Evolutionary conservation across 2,797 vertebrate genomes (phyloP).

Genomic region (Typhlichthys subterraneus): DNA sequence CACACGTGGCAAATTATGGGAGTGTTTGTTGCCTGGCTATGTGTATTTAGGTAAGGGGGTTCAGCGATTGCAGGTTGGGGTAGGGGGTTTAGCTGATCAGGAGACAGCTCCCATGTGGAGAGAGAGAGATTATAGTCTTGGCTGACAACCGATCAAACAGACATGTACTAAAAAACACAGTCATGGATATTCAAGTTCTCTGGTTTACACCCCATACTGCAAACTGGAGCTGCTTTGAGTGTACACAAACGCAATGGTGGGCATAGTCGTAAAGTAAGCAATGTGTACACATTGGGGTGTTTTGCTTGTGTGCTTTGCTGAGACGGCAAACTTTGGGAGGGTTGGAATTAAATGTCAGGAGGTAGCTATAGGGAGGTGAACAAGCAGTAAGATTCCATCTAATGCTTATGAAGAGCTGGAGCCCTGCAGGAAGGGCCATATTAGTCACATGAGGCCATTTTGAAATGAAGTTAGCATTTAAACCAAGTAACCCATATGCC

Average conservation of each 20-base stretch:
- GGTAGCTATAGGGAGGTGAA: conserved; percentile 20
- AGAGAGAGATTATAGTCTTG: conserved; percentile 31
- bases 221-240: conserved; percentile 32
- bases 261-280: conserved; percentile 35
- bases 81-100: conserved; percentile 13
- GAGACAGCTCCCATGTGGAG: conserved; percentile 19
- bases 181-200: conserved; percentile 29
- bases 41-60: not conserved
- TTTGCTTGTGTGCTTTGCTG: conserved; percentile 18
- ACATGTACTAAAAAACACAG: conserved; percentile 31
- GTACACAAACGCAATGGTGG: conserved; percentile 20
- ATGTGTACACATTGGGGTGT: not conserved
- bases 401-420: conserved; percentile 33
- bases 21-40: not conserved
- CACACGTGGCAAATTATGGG: conserved; percentile 27
- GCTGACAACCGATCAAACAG: conserved; percentile 35
- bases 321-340: conserved; percentile 20
- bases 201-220: conserved; percentile 24
- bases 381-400: conserved; percentile 35
- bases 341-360: conserved; percentile 34
- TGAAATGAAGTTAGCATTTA: conserved; percentile 9
- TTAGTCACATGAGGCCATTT: conserved; percentile 13
- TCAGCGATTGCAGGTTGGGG: conserved; percentile 21
- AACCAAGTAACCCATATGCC: not conserved
- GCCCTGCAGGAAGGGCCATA: conserved; percentile 30